These are phyloP conservation scores for Oncorhynchus nerka DNA, from an alignment of 2,113 vertebrate species.

Conservation along the genomic window DNA sequence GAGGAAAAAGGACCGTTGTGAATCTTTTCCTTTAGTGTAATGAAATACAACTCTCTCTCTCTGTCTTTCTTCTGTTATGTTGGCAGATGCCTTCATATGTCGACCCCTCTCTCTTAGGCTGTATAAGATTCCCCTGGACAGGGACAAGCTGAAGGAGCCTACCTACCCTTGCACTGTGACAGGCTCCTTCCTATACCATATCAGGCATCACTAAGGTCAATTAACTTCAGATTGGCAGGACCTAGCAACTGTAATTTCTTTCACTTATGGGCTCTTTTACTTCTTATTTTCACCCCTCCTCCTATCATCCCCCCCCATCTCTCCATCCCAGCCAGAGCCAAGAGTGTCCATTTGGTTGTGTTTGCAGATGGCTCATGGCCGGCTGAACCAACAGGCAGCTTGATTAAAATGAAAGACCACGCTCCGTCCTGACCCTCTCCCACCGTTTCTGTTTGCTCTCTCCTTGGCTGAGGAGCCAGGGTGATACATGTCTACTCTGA, in stretches of 20 bases:
- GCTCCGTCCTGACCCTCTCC: conserved; percentile 57
- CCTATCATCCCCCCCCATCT: background rate
- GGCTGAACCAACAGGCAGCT: conserved; percentile 77
- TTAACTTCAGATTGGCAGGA: background rate
- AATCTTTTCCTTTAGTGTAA: too few species aligned
- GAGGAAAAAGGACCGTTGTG: conserved; percentile 20
- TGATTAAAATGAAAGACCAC: conserved; percentile 73
- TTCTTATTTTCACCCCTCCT: conserved; percentile 30
- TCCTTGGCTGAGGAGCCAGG: conserved; percentile 13
- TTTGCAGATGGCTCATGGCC: conserved; percentile 71
- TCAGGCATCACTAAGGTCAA: too few species aligned
- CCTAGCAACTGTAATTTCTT: background rate
- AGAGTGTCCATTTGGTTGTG: conserved; percentile 75
- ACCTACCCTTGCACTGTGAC: background rate
- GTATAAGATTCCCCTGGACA: background rate
- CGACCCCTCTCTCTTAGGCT: background rate
- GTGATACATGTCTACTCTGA: conserved; percentile 23
- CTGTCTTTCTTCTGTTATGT: conserved; percentile 3
- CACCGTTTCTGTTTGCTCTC: conserved; percentile 50
- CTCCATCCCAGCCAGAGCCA: conserved; percentile 50
- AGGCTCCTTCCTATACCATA: background rate
- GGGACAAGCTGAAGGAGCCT: background rate
- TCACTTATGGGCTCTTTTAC: conserved; percentile 40
- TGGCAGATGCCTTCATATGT: background rate
- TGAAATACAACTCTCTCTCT: background rate